Percentiles rank a stretch among this genome's conserved stretches.
phyloP scores from a whole-genome alignment of 1,140 invertebrate genomes.

The Pinna nobilis region DNA sequence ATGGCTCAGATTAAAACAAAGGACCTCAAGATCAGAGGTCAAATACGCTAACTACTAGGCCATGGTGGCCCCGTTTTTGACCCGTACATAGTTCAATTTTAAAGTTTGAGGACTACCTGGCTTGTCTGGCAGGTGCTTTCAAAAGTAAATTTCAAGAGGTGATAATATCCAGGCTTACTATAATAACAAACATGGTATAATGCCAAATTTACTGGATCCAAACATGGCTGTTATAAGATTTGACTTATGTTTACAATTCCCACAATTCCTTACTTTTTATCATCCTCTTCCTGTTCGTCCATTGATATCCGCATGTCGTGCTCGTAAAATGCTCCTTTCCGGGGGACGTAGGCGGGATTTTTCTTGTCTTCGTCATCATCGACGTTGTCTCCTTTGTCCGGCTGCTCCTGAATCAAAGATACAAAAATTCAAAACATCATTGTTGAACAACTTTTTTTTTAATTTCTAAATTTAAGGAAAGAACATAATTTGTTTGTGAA shows the following conservation, averaged over 20 bases:
- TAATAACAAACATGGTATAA: background rate
- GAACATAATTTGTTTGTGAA: too few species aligned
- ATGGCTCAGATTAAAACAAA: too few species aligned
- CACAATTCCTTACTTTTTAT: slow-evolving; percentile 36
- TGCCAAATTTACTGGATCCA: background rate
- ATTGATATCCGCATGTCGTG: slow-evolving; percentile 81
- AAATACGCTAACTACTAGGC: too few species aligned
- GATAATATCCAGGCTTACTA: background rate
- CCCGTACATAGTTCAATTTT: too few species aligned
- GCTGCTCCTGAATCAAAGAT: slow-evolving; percentile 60
- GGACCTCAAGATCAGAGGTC: too few species aligned
- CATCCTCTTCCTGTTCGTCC: slow-evolving; percentile 75
- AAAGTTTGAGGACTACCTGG: too few species aligned
- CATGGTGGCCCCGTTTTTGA: too few species aligned
- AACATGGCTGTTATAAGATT: background rate
- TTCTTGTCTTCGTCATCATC: slow-evolving; percentile 96
- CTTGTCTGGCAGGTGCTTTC: too few species aligned
- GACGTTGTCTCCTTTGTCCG: slow-evolving; percentile 73
- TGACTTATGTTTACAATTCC: background rate
- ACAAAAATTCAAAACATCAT: background rate
- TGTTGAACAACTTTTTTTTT: background rate
- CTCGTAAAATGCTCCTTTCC: slow-evolving; percentile 96
- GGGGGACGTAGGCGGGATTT: slow-evolving; percentile 98
- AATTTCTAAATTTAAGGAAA: background rate
- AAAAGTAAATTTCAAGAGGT: background rate